Evolutionary conservation across 2,797 vertebrate species (phyloP).

Genomic region (Mormyrus proboscirostris): DNA sequence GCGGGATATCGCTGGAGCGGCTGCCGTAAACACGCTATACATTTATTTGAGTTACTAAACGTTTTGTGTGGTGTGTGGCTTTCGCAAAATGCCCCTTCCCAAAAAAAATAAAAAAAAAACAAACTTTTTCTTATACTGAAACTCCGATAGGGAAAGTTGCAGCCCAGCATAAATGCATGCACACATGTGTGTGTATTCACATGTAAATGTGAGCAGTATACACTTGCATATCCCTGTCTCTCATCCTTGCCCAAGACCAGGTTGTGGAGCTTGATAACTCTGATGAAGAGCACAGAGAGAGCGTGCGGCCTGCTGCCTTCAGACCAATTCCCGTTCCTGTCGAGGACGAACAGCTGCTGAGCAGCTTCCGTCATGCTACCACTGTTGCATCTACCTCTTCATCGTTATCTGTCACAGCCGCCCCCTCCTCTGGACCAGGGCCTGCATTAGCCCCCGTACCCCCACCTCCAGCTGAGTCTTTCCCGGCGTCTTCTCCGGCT

Average conservation of each 20-base stretch:
- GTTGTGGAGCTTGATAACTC: constrained; percentile 22
- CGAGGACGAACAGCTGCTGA: constrained; percentile 17
- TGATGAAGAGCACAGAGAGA: background rate
- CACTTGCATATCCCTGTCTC: background rate
- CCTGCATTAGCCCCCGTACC: background rate
- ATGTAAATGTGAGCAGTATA: background rate
- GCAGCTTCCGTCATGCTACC: background rate
- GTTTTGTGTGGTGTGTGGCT: background rate
- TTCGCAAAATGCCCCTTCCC: background rate
- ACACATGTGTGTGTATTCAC: background rate
- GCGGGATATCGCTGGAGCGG: background rate
- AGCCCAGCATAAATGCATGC: background rate
- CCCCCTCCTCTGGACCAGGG: background rate
- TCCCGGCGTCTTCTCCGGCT: constrained; percentile 13
- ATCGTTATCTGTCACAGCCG: constrained; percentile 17
- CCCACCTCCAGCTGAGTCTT: constrained; percentile 29
- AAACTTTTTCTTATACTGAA: background rate
- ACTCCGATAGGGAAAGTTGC: background rate
- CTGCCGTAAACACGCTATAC: background rate
- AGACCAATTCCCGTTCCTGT: background rate
- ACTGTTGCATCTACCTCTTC: constrained; percentile 14
- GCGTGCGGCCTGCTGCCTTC: constrained; percentile 25
- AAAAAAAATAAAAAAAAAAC: background rate
- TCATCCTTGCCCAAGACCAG: constrained; percentile 12
- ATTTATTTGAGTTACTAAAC: background rate